Evolutionary conservation across 2,797 vertebrate genomes (phyloP).

Genomic region (Macropus fuliginosus): DNA sequence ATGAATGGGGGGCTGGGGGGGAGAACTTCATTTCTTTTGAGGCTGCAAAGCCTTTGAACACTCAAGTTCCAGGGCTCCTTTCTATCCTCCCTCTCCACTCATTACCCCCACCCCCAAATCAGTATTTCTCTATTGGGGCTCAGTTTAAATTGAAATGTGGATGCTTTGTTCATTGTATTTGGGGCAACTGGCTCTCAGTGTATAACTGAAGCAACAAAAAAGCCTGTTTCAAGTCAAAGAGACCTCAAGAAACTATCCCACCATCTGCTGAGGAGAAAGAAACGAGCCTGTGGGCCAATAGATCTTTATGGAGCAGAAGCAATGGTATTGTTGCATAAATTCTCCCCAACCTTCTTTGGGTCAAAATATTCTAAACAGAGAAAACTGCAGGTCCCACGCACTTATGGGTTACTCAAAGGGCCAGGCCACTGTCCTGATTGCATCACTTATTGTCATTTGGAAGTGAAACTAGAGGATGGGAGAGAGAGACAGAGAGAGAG

Average conservation of each 20-base stretch:
- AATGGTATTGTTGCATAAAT: slow-evolving; percentile 73
- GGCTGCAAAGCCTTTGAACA: slow-evolving; percentile 70
- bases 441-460: slow-evolving; percentile 74
- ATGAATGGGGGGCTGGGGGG: slow-evolving; percentile 70
- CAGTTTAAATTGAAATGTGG: slow-evolving; percentile 70
- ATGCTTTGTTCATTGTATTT: slow-evolving; percentile 75
- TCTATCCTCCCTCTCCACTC: slow-evolving; percentile 64
- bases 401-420: slow-evolving; percentile 74
- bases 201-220: slow-evolving; percentile 75
- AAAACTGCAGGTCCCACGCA: slow-evolving; percentile 69
- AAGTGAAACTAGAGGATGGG: slow-evolving; percentile 76
- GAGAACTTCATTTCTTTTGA: slow-evolving; percentile 49
- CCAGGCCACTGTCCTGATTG: slow-evolving; percentile 64
- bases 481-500: slow-evolving; percentile 47
- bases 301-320: slow-evolving; percentile 71
- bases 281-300: slow-evolving; percentile 76
- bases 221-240: slow-evolving; percentile 76
- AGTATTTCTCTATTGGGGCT: slow-evolving; percentile 74
- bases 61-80: slow-evolving; percentile 66
- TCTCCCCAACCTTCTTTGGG: slow-evolving; percentile 75
- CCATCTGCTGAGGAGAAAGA: slow-evolving; percentile 81
- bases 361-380: slow-evolving; percentile 80
- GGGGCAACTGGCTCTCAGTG: slow-evolving; percentile 75
- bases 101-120: slow-evolving; percentile 69
- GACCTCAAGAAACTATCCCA: slow-evolving; percentile 75